Conservation (phyloP, 1,140 invertebrate genomes). For the Tetraneura akinire region DNA sequence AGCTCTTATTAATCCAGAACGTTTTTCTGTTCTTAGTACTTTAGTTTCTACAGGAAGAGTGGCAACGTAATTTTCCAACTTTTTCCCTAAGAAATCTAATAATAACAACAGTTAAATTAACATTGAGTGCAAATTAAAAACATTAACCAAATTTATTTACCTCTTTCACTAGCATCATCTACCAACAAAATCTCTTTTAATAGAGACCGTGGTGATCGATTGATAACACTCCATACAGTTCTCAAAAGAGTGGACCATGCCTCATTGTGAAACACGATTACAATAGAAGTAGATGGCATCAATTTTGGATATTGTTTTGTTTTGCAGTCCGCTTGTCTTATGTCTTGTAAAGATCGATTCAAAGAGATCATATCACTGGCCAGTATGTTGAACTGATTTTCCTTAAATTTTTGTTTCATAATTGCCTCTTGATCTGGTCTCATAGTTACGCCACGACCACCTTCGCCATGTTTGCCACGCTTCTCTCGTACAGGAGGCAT, state of each 20-base stretch:
- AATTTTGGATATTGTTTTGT: conserved; percentile 74
- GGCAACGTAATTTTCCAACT: conserved; percentile 87
- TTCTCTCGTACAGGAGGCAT: conserved; percentile 70
- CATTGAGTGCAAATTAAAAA: background rate
- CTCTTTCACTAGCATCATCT: conserved; percentile 92
- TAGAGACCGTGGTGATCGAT: conserved; percentile 82
- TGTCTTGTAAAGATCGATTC: conserved; percentile 93
- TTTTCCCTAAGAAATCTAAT: conserved; percentile 82
- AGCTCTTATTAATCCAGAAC: conserved; percentile 92
- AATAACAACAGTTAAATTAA: background rate
- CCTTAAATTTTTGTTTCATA: conserved; percentile 93
- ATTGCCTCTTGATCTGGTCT: conserved; percentile 79
- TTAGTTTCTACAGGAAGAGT: conserved; percentile 80
- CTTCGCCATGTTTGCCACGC: conserved; percentile 79
- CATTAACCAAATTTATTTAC: conserved; percentile 59
- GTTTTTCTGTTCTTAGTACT: conserved; percentile 82
- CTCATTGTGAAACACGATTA: conserved; percentile 98
- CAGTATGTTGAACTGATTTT: conserved; percentile 98
- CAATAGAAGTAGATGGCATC: conserved; percentile 86
- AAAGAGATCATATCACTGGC: conserved; percentile 97
- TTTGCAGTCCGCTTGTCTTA: conserved; percentile 83
- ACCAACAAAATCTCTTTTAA: conserved; percentile 93
- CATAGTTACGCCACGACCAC: conserved; percentile 85
- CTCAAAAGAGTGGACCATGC: conserved; percentile 94
- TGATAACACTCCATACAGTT: conserved; percentile 96